Evolutionary conservation across 2,113 vertebrate species (phyloP).

Genomic region (Corythornis cristatus): DNA sequence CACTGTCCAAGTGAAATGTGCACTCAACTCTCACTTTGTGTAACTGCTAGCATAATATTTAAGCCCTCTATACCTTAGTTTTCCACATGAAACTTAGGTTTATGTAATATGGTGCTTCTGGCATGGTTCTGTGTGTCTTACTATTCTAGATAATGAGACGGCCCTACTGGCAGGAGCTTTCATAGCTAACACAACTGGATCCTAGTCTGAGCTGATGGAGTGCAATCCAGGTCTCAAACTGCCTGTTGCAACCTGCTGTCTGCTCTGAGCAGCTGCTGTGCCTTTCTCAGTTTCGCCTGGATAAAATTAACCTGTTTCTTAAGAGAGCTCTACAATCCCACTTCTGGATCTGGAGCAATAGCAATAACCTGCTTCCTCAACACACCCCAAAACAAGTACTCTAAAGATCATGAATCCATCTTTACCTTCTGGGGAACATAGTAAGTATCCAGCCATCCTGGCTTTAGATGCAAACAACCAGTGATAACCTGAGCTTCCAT

Average conservation of each 20-base stretch:
- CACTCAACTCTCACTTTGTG: not conserved
- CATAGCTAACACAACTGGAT: not conserved
- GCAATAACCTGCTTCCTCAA: not conserved
- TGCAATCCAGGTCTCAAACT: not conserved
- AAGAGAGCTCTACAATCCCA: not conserved
- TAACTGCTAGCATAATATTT: not conserved
- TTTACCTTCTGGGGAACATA: not conserved
- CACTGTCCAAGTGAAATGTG: not conserved
- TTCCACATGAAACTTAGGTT: not conserved
- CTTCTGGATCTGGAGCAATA: not conserved
- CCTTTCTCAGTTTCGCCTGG: not conserved
- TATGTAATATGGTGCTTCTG: not conserved
- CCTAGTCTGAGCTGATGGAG: not conserved
- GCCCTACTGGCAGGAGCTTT: not conserved
- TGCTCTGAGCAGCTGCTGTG: not conserved
- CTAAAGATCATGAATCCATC: not conserved
- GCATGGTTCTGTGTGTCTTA: not conserved
- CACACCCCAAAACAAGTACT: not conserved
- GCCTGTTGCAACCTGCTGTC: not conserved
- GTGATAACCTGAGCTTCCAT: not conserved
- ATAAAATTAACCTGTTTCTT: not conserved
- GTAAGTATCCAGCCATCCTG: not conserved
- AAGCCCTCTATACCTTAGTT: not conserved
- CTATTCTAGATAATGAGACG: not conserved
- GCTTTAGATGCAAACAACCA: not conserved